These are phyloP conservation scores for Sardinella longiceps DNA, from an alignment of 2,797 vertebrate species.

Conservation along the genomic window DNA sequence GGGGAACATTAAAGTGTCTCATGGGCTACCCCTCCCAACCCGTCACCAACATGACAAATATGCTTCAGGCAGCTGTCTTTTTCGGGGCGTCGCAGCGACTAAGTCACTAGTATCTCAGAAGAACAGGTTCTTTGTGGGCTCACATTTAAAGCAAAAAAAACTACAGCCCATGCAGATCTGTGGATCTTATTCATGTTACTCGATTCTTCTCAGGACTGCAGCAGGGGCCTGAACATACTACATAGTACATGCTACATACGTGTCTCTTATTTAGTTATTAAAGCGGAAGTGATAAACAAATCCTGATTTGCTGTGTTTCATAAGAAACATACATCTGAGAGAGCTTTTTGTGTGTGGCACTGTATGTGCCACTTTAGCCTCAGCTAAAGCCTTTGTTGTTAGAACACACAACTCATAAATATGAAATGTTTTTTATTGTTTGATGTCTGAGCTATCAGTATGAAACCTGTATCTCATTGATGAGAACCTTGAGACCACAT, in stretches of 20 bases:
- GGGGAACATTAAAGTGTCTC: not conserved
- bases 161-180: not conserved
- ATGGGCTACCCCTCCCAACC: not conserved
- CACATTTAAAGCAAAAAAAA: not conserved
- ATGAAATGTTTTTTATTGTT: not conserved
- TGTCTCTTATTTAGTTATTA: not conserved
- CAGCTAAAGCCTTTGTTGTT: not conserved
- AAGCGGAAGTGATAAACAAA: not conserved
- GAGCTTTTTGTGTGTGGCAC: not conserved
- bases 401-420: not conserved
- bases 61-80: not conserved
- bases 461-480: not conserved
- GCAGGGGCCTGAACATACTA: not conserved
- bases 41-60: not conserved
- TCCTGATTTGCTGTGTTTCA: not conserved
- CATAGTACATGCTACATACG: no score
- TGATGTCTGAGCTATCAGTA: not conserved
- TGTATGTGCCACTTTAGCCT: not conserved
- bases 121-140: not conserved
- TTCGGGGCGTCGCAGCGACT: not conserved
- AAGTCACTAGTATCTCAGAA: not conserved
- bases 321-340: not conserved
- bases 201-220: not conserved
- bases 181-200: not conserved
- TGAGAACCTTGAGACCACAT: not conserved